Conservation (phyloP, 1,140 invertebrate genomes). For the Amphibalanus amphitrite region DNA sequence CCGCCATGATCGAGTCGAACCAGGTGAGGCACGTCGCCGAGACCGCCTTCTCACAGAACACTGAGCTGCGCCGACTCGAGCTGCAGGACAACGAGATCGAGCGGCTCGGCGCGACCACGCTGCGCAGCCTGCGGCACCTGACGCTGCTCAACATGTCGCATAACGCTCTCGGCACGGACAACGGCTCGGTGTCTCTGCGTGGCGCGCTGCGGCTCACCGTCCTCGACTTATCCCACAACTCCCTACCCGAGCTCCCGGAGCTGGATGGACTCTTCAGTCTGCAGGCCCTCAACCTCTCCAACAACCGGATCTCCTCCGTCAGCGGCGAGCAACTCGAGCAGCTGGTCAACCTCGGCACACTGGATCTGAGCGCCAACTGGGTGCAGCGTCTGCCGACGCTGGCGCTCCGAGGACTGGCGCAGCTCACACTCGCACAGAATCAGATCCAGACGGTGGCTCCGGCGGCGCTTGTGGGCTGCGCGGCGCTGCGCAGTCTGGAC, state of each 20-base stretch:
- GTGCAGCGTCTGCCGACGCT: conserved; percentile 42
- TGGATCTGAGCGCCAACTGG: conserved; percentile 69
- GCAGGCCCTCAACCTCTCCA: conserved; percentile 65
- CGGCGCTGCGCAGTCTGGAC: neutral
- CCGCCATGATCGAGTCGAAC: neutral
- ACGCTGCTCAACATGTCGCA: conserved; percentile 67
- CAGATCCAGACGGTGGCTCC: neutral
- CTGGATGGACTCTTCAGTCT: conserved; percentile 66
- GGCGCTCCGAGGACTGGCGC: conserved; percentile 50
- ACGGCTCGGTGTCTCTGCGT: neutral
- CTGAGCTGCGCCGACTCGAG: neutral
- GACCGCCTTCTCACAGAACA: neutral
- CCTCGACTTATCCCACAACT: conserved; percentile 72
- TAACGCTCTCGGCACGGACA: conserved; percentile 46
- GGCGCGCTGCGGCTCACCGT: conserved; percentile 62
- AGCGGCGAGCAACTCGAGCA: conserved; percentile 70
- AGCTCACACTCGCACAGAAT: conserved; percentile 31
- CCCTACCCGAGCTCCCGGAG: conserved; percentile 59
- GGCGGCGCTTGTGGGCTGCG: neutral
- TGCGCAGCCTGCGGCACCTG: conserved; percentile 48
- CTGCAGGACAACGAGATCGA: neutral
- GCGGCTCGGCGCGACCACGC: neutral
- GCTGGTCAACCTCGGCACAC: conserved; percentile 65
- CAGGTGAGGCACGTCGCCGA: neutral
- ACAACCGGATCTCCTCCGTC: conserved; percentile 60